Percentiles rank a stretch among this genome's conserved stretches.
phyloP scores from a whole-genome alignment of 2,888 invertebrate genomes.

The Augiades crinisus region DNA sequence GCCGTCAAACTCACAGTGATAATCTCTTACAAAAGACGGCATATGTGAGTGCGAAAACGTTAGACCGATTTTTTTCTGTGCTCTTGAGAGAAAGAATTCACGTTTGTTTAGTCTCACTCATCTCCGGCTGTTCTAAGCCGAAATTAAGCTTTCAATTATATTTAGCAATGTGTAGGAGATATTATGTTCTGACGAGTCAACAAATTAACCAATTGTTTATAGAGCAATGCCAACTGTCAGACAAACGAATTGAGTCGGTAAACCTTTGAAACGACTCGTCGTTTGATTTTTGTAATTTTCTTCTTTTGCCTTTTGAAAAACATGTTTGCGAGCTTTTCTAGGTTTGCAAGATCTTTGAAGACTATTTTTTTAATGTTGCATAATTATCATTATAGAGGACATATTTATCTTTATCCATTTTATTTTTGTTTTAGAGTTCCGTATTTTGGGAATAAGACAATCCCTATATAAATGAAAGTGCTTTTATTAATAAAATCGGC shows the following conservation, averaged over 20 bases:
- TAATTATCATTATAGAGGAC: no score
- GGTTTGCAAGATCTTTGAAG: no score
- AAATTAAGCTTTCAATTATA: constrained; percentile 18
- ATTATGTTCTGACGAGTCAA: constrained; percentile 7
- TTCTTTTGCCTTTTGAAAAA: constrained; percentile 3
- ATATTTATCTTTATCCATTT: no score
- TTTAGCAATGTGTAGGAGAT: constrained; percentile 21
- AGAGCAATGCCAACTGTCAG: constrained; percentile 15
- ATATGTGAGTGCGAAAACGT: not conserved
- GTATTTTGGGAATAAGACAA: no score
- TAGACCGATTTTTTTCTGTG: not conserved
- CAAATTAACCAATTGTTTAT: constrained; percentile 18
- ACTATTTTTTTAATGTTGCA: no score
- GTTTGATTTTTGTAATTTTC: constrained; percentile 5
- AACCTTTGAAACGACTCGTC: constrained; percentile 1
- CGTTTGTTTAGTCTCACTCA: constrained; percentile 20
- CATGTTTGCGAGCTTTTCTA: not conserved
- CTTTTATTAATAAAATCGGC: no score
- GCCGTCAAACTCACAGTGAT: not conserved
- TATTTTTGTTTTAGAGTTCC: no score
- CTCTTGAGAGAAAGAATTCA: not conserved
- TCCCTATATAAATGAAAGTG: no score
- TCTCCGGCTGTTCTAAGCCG: not conserved
- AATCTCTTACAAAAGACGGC: not conserved
- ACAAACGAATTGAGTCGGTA: constrained; percentile 15